These are phyloP conservation scores for Syrista parreyssii DNA, from an alignment of 2,888 invertebrate genomes.

Conservation along the genomic window DNA sequence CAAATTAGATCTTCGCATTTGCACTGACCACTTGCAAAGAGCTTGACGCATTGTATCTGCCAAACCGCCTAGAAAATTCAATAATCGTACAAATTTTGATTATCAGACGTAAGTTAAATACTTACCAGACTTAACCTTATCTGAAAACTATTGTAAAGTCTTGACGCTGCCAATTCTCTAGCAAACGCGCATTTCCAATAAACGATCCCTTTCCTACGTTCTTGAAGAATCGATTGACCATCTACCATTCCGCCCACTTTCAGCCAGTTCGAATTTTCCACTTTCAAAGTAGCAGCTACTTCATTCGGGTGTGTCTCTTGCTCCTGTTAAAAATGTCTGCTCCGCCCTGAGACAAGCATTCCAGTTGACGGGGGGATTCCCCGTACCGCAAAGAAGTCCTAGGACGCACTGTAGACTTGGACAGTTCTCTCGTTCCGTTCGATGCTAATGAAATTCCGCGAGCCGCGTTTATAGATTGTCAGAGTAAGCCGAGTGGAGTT, in stretches of 20 bases:
- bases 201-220: background rate
- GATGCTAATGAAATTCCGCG: conserved; percentile 61
- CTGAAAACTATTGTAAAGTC: background rate
- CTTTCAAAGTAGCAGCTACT: background rate
- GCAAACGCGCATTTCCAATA: background rate
- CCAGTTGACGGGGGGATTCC: conserved; percentile 12
- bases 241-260: background rate
- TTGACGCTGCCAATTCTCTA: background rate
- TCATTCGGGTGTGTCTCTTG: background rate
- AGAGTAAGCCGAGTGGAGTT: conserved; percentile 15
- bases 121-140: background rate
- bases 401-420: conserved; percentile 44
- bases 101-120: background rate
- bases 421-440: conserved; percentile 50
- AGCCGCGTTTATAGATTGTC: conserved; percentile 52
- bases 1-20: conserved; percentile 32
- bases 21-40: conserved; percentile 30
- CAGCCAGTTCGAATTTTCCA: background rate
- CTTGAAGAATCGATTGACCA: background rate
- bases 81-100: background rate
- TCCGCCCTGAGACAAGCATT: background rate
- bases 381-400: conserved; percentile 36
- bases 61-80: conserved; percentile 23
- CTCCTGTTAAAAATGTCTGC: background rate
- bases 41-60: conserved; percentile 26